phyloP scores from a whole-genome alignment of 2,113 vertebrate species.

The Panthera tigris region DNA sequence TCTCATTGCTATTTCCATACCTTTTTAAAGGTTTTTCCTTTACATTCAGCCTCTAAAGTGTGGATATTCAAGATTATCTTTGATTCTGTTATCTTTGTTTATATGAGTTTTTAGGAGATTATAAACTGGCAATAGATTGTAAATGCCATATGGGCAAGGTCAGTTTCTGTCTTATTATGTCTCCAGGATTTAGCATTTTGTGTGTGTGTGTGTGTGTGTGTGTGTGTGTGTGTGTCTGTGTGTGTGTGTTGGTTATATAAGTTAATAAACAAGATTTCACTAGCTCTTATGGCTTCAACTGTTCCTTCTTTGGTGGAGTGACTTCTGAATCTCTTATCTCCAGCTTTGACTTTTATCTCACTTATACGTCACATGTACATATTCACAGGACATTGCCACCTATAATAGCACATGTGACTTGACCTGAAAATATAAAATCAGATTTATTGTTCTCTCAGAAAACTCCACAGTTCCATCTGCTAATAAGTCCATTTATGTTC shows the following conservation, averaged over 20 bases:
- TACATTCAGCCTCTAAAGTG: background rate
- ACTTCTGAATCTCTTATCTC: constrained; percentile 1
- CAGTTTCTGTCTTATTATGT: background rate
- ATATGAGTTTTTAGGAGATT: background rate
- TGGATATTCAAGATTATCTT: background rate
- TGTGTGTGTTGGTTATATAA: background rate
- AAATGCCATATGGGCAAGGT: background rate
- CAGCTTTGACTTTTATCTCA: background rate
- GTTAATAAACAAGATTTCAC: background rate
- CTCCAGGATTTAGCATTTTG: background rate
- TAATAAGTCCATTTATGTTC: background rate
- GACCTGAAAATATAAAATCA: background rate
- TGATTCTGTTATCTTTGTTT: constrained; percentile 25
- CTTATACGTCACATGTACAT: background rate
- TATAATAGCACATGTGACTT: background rate
- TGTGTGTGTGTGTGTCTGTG: background rate
- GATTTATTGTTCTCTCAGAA: background rate
- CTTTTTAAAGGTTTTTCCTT: constrained; percentile 7
- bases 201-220: background rate
- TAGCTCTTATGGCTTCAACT: background rate
- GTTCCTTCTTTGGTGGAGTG: background rate
- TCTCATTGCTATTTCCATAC: background rate
- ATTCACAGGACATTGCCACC: background rate
- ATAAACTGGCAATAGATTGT: background rate
- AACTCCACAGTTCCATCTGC: background rate